Base-by-base conservation (phyloP, 2,888 invertebrate genomes). In the Dynastes grantii region DNA sequence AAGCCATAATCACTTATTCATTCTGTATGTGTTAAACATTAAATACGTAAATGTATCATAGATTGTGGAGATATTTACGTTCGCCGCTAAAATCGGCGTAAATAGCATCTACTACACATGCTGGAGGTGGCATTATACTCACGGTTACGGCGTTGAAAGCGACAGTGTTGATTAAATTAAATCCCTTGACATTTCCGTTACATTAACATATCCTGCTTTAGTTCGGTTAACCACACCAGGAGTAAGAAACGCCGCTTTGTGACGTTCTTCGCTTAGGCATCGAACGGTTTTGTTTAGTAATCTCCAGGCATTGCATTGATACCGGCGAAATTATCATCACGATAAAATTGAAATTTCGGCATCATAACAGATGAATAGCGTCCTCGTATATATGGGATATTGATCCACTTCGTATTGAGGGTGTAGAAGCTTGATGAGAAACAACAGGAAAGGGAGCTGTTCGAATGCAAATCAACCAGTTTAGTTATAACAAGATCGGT, bases 131-230 rank as follows among this genome's bases (percentile, higher is more conserved):
- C 45, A n/a, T 49, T 67, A 67, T 32, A 63, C 32, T 32, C 27
- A 63, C 29, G 29, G 63, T 63, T 63, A 63, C 13, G 2, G 32
- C 67, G 40, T 22, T 16, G 16, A 67, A 67, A 67, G 40, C 65
- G 65, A 45, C 45, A n/a, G 40, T 40, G 65, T 45, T 67, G 65
- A 67, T 67, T 67, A 67, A 67, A 49, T 49, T 45, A 45, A 67
- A 67, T 67, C 67, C 49, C 67, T 67, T 11, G 67, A 67, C 49
- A 45, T 67, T 67, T 67, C 22, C 67, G 45, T 67, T 67, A 67
- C 67, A 67, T 67, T 67, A 67, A 67, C 67, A 67, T 67, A 67
- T 67, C 67, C 27, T 67, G 67, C 16, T 49, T 67, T 67, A 32
- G 67, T 32, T 27, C 45, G 67, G 67, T 49, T 67, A 45, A 67